Conservation (phyloP, 2,797 vertebrate genomes). For the Sarcoramphus papa region DNA sequence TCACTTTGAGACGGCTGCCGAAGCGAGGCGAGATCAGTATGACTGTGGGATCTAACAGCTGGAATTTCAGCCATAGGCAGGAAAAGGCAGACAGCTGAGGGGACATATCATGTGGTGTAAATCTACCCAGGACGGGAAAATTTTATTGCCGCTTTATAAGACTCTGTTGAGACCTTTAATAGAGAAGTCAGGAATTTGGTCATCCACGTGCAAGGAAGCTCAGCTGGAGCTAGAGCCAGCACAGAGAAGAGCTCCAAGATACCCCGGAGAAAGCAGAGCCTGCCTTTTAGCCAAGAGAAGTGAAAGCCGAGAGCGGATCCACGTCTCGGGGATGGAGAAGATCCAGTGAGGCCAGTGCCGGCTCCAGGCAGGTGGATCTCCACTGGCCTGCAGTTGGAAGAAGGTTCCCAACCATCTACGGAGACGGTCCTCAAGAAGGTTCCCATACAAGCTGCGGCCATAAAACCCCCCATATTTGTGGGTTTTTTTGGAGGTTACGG, state of each 20-base stretch:
- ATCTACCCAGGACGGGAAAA: background rate
- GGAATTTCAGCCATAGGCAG: background rate
- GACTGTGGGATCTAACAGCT: background rate
- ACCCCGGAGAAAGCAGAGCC: background rate
- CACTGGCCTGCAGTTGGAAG: background rate
- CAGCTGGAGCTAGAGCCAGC: background rate
- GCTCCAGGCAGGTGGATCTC: background rate
- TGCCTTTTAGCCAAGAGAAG: background rate
- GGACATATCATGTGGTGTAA: rapidly evolving
- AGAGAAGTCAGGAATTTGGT: background rate
- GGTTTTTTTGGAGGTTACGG: background rate
- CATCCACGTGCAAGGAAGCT: background rate
- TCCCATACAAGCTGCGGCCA: background rate
- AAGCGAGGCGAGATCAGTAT: background rate
- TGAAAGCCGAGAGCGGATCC: background rate
- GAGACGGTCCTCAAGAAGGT: background rate
- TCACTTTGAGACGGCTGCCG: background rate
- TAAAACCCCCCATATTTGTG: background rate
- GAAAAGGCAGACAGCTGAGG: background rate
- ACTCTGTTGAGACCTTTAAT: background rate
- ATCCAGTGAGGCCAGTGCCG: background rate
- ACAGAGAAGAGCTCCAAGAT: background rate
- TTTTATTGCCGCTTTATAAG: background rate
- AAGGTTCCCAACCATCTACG: background rate
- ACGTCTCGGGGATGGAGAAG: background rate